Evolutionary conservation across 2,797 vertebrate species (phyloP), one percentile per base, ranked within the genome.

Genomic region (Halcyon leucocephala): DNA sequence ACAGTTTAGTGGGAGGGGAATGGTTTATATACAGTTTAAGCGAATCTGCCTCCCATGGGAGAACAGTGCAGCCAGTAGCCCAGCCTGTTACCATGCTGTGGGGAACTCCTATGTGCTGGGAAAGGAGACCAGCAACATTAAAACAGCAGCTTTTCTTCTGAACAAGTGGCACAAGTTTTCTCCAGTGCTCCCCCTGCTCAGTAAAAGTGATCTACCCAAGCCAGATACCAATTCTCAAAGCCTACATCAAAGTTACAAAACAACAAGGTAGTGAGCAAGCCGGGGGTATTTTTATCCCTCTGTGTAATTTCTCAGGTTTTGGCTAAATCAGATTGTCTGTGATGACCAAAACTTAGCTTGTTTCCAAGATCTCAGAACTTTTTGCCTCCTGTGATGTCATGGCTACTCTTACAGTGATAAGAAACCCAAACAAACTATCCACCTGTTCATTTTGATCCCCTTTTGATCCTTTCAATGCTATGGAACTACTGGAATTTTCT

Each of bases 41-140:
- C 35, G 57, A 90, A 70, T 42, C 31, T 60, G 22, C 22, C 31
- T 64, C 33, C 31, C 25, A 8, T 2, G 2, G 65, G 61, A 83
- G n/a, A 73, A 12, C 2, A 1, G 35, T 31, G 26, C 13, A n/a
- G 48, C 19, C n/a, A 51, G 33, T 22, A 31, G 44, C 58, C 25
- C 3, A 6, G 31, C 14, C 22, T 55, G 12, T 31, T 39, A 70
- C 24, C 73, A 21, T 0, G 0, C 14, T 44, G 29, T 31, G 46
- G 39, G 48, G n/a, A 54, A 35, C 11, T 37, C 62, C 24, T 13
- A 25, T 58, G 51, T 2, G 0, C 64, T 80, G 39, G 28, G 28
- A 86, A 82, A 19, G 13, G 12, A 81, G 31, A 60, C 21, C 21
- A 39, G 10, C 18, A 52, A 51, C 71, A 18, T 25, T 26, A n/a